phyloP scores from a whole-genome alignment of 2,888 invertebrate species.

The Anoplius nigerrimus region DNA sequence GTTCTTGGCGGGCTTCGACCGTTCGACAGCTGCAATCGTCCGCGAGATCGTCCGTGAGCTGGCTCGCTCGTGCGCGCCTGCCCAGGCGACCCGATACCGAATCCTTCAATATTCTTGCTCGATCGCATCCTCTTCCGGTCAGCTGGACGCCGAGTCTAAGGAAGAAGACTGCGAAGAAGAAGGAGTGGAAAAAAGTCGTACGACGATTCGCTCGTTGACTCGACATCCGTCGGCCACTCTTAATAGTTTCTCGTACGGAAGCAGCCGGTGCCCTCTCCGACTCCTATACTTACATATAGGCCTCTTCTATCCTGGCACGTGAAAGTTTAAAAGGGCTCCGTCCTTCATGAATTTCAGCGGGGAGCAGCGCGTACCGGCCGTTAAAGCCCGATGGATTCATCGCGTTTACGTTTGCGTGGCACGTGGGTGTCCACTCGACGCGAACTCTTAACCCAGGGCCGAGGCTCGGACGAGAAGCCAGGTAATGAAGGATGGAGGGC shows the following conservation, averaged over 20 bases:
- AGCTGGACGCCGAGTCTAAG: neutral
- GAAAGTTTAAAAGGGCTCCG: neutral
- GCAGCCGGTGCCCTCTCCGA: too few relatives aligned
- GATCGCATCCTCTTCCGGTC: neutral
- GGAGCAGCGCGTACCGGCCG: conserved; percentile 17
- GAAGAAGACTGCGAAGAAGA: neutral
- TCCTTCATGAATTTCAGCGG: too few relatives aligned
- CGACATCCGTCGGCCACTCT: neutral
- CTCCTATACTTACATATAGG: neutral
- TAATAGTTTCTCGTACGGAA: neutral
- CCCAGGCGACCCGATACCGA: conserved; percentile 1
- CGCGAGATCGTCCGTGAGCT: too few relatives aligned
- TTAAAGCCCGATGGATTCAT: conserved; percentile 40
- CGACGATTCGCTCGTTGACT: neutral
- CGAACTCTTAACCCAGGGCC: conserved; percentile 41
- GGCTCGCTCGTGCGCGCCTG: too few relatives aligned
- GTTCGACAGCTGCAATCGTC: too few relatives aligned
- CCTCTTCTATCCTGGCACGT: too few relatives aligned
- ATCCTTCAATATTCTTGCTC: neutral
- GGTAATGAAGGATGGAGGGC: conserved; percentile 60
- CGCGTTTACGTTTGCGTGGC: conserved; percentile 55
- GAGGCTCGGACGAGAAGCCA: conserved; percentile 52
- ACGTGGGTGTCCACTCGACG: conserved; percentile 54
- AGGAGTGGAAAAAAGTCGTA: neutral
- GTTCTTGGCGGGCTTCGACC: conserved; percentile 16